Evolutionary conservation across 2,113 vertebrate genomes (phyloP), one percentile per base, ranked within the genome.

Genomic region (Bostrychus sinensis): DNA sequence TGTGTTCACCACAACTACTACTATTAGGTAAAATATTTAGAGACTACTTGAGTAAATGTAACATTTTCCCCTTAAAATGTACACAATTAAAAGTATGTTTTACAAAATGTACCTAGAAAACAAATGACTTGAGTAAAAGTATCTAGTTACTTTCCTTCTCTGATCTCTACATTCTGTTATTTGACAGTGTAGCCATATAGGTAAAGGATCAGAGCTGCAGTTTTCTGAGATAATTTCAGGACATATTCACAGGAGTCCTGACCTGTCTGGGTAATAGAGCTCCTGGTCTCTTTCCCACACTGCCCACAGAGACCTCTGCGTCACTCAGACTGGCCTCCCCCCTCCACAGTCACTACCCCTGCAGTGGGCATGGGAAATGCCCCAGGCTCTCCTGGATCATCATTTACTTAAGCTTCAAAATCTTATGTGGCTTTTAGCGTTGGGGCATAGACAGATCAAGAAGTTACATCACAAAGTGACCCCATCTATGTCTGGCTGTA

Each of bases 301-400:
- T 53, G 75, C 55, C 53, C 7, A 26, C 57, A 48, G 25, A 56
- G 55, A 72, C 46, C 70, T 60, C 17, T 79, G 65, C 66, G 58
- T 91, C 86, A 89, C 70, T 80, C 45, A 55, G 60, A 16, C 25
- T 78, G 78, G 65, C 81, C 82, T 84, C 50, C 72, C 75, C 82
- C 73, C 78, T 64, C 76, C 70, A 17, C 36, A 16, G 19, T 56
- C 8, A 41, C 39, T 53, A n/a, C 54, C 8, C 22, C 48, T 64
- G 53, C 70, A 62, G 38, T 84, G 75, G 75, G 55, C 83, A 88
- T 91, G 90, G 83, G 87, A 92, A 91, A 84, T 54, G 57, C 60
- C 37, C 46, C 56, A 60, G 7, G 2, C 20, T 39, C 36, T 61
- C 9, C 23, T 39, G 39, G 4, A 61, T 32, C 42, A 69, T 30